A percentile compares a stretch with the other conserved stretches of the same genome.
Conservation (phyloP, 2,113 vertebrate genomes). For the Taxidea taxus region DNA sequence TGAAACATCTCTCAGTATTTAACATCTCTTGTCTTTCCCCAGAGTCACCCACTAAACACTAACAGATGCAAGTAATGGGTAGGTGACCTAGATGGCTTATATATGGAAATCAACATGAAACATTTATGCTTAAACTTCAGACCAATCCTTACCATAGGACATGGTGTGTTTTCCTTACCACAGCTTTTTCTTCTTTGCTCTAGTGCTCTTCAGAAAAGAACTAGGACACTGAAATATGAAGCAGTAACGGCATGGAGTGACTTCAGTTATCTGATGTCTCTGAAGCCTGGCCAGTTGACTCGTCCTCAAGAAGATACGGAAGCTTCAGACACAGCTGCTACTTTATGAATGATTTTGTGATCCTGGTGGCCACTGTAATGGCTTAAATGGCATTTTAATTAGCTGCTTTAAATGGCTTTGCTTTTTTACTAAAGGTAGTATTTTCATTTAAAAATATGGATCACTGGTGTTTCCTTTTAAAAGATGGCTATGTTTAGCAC, state of each 20-base stretch:
- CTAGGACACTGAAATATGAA: slow-evolving; percentile 33
- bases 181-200: background rate
- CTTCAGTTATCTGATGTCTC: slow-evolving; percentile 13
- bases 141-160: background rate
- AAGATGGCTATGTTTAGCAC: background rate
- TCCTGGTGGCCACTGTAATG: slow-evolving; percentile 43
- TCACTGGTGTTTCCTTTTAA: slow-evolving; percentile 25
- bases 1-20: background rate
- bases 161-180: background rate
- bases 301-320: background rate
- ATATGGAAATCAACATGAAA: background rate
- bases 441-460: slow-evolving; percentile 58
- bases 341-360: background rate
- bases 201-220: background rate
- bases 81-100: background rate
- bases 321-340: slow-evolving; percentile 17
- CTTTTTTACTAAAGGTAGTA: slow-evolving; percentile 16
- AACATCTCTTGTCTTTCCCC: background rate
- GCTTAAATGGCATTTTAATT: slow-evolving; percentile 61
- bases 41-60: background rate
- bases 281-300: background rate
- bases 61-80: background rate
- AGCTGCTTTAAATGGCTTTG: slow-evolving; percentile 38
- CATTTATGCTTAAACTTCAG: background rate
- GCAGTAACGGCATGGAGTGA: background rate